Evolutionary conservation across 2,797 vertebrate genomes (phyloP).

Genomic region (Spea hammondii): DNA sequence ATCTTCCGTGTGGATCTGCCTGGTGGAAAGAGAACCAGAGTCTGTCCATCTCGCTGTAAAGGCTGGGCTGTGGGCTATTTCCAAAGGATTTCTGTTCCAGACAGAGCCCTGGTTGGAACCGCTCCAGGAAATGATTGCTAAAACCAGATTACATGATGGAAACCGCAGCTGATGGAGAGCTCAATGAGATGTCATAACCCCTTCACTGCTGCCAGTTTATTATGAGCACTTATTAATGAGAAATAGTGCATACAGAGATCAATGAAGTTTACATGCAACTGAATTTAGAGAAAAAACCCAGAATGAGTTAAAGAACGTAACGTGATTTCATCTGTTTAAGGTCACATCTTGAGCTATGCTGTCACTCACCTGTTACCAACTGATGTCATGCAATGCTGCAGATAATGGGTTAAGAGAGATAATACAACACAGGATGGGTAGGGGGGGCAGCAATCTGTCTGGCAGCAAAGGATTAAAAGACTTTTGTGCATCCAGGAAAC

Average conservation of each 20-base stretch:
- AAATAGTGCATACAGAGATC: neutral
- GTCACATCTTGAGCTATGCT: conserved; percentile 14
- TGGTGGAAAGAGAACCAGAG: neutral
- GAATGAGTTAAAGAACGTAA: neutral
- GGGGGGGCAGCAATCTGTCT: conserved; percentile 1
- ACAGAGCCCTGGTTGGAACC: conserved; percentile 66
- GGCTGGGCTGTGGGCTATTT: conserved; percentile 38
- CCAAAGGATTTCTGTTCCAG: conserved; percentile 50
- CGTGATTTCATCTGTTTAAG: neutral
- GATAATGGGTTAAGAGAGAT: conserved; percentile 24
- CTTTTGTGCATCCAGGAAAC: conserved; percentile 39
- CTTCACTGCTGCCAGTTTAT: conserved; percentile 42
- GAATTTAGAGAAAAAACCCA: neutral
- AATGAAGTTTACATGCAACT: neutral
- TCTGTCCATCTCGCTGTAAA: conserved; percentile 13
- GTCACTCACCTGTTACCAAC: conserved; percentile 1
- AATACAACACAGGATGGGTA: conserved; percentile 12
- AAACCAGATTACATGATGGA: conserved; percentile 71
- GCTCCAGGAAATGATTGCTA: conserved; percentile 70
- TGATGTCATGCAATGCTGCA: neutral
- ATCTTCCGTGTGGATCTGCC: neutral
- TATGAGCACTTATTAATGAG: conserved; percentile 1
- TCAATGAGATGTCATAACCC: conserved; percentile 54
- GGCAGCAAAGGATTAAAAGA: conserved; percentile 27
- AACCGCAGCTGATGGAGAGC: conserved; percentile 61